Conservation (phyloP, 2,888 invertebrate genomes). For the Seira sanloemensis region DNA sequence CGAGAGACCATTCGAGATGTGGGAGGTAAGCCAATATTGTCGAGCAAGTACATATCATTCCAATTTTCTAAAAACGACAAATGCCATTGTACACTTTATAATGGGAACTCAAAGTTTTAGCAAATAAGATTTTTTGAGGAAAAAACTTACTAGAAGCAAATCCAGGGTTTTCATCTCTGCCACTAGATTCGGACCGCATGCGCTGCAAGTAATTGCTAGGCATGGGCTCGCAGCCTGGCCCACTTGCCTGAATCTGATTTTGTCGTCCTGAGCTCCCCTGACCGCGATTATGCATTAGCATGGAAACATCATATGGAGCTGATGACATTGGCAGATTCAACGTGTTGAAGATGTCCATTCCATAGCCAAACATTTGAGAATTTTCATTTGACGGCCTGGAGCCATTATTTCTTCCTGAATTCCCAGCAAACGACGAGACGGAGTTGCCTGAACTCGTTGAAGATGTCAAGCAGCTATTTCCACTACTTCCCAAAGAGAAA, state of each 20-base stretch:
- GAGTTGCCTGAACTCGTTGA: not conserved
- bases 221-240: not conserved
- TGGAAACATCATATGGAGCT: constrained; percentile 26
- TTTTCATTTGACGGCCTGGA: not conserved
- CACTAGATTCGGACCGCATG: constrained; percentile 68
- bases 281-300: no score
- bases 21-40: constrained; percentile 37
- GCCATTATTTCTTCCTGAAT: not conserved
- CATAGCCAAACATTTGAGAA: constrained; percentile 37
- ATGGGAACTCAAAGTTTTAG: not conserved
- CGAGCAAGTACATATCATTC: constrained; percentile 48
- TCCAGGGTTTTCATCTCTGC: constrained; percentile 23
- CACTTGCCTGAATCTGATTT: constrained; percentile 21
- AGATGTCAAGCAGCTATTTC: not conserved
- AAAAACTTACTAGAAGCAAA: constrained; percentile 32
- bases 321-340: constrained; percentile 36
- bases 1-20: constrained; percentile 29
- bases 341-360: constrained; percentile 49
- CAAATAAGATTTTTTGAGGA: not conserved
- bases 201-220: constrained; percentile 67
- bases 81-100: not conserved
- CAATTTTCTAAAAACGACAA: constrained; percentile 48
- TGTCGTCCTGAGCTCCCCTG: not conserved
- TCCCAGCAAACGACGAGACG: constrained; percentile 25
- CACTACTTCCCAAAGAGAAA: constrained; percentile 37